A percentile compares a stretch with the other conserved stretches of the same genome.
These are phyloP conservation scores for Stratiomys singularior DNA, from an alignment of 2,888 invertebrate genomes.

Conservation along the genomic window DNA sequence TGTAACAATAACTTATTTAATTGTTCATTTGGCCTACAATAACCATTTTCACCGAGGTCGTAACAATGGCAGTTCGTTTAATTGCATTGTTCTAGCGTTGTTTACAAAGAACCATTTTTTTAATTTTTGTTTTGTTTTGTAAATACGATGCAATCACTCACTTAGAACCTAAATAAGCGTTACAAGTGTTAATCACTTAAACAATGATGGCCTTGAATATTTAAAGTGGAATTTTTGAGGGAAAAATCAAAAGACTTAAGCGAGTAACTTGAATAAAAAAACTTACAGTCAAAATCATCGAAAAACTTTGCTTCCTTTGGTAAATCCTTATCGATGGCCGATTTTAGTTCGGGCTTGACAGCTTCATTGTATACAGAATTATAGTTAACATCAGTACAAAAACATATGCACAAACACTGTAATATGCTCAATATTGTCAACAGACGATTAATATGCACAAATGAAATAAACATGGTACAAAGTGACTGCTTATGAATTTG, in stretches of 20 bases:
- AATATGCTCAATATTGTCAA: background rate
- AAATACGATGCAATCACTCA: too few relatives aligned
- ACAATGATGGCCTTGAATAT: too few relatives aligned
- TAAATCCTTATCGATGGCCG: conserved; percentile 61
- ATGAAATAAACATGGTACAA: conserved; percentile 3
- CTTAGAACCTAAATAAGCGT: too few relatives aligned
- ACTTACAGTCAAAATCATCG: conserved; percentile 78
- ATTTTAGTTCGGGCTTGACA: conserved; percentile 59
- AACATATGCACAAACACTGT: conserved; percentile 45
- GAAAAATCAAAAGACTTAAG: conserved; percentile 34
- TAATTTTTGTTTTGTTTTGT: too few relatives aligned
- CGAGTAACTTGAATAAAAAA: conserved; percentile 51
- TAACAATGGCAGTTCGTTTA: background rate
- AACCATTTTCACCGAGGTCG: too few relatives aligned
- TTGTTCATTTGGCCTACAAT: too few relatives aligned
- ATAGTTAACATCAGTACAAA: conserved; percentile 54
- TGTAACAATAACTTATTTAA: too few relatives aligned
- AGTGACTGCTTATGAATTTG: background rate
- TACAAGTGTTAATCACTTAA: too few relatives aligned
- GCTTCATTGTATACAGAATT: conserved; percentile 62
- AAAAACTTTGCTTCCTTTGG: conserved; percentile 72
- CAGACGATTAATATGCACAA: background rate
- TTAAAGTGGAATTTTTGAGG: too few relatives aligned
- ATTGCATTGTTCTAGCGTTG: background rate
- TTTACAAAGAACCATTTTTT: too few relatives aligned